Conservation (phyloP, 2,797 vertebrate genomes). For the Tragelaphus eurycerus region DNA sequence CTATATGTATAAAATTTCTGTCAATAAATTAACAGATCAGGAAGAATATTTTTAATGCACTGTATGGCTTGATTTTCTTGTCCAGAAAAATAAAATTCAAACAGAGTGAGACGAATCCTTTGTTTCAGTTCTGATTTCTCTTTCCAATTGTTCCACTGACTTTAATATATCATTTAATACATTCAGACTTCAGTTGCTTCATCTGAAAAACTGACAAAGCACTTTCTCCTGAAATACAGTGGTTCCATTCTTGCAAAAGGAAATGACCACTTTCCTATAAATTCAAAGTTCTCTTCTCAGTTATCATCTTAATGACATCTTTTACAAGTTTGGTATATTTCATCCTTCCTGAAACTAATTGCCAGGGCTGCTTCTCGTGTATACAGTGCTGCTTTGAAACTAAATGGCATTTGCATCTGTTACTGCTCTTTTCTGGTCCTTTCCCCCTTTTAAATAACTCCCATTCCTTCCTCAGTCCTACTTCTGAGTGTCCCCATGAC, state of each 20-base stretch:
- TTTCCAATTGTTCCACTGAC: neutral
- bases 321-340: neutral
- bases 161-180: neutral
- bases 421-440: neutral
- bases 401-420: neutral
- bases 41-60: neutral
- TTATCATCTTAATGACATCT: neutral
- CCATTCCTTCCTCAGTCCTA: neutral
- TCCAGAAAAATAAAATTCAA: slow-evolving; percentile 17
- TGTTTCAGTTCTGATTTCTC: neutral
- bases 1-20: neutral
- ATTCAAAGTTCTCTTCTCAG: neutral
- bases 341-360: neutral
- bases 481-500: neutral
- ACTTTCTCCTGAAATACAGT: neutral
- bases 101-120: neutral
- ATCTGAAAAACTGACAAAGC: neutral
- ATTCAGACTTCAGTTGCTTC: neutral
- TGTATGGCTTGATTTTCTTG: neutral
- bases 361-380: neutral
- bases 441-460: neutral
- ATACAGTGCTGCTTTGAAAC: neutral
- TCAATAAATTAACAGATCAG: neutral
- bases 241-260: neutral
- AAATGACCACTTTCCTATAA: neutral